Evolutionary conservation across 2,888 invertebrate genomes (phyloP).

Genomic region (Pegoplata infirma): DNA sequence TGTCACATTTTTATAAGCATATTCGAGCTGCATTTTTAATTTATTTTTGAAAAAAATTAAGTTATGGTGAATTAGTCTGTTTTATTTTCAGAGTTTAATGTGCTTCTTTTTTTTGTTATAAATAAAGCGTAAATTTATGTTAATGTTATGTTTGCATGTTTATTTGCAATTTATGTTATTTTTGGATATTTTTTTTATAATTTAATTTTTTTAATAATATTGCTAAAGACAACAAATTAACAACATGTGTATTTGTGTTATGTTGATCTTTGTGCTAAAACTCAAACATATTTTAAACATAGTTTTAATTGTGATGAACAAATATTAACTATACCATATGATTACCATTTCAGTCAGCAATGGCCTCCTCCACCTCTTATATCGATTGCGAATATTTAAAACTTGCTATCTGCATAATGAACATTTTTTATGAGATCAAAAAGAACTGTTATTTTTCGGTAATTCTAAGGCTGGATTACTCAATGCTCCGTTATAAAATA

Average conservation of each 20-base stretch:
- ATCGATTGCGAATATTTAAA: too few species aligned
- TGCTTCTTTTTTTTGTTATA: background rate
- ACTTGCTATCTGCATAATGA: too few species aligned
- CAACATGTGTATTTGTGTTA: constrained; percentile 22
- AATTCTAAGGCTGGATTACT: too few species aligned
- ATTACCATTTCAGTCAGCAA: too few species aligned
- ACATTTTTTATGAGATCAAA: too few species aligned
- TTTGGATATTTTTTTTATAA: constrained; percentile 3
- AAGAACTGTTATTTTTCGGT: too few species aligned
- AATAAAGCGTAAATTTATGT: constrained; percentile 35
- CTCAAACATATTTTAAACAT: constrained; percentile 11
- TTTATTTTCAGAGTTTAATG: background rate
- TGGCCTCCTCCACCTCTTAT: too few species aligned
- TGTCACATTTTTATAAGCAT: constrained; percentile 32
- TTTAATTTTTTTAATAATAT: background rate
- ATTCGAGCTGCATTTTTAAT: constrained; percentile 33
- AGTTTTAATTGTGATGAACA: constrained; percentile 5
- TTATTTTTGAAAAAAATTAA: constrained; percentile 8
- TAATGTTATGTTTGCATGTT: constrained; percentile 37
- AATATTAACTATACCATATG: background rate
- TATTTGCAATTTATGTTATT: constrained; percentile 35
- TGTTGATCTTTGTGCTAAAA: background rate
- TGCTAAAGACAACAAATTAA: constrained; percentile 7
- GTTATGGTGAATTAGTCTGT: background rate
- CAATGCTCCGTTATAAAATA: too few species aligned